These are phyloP conservation scores for Ectemnius lituratus DNA, from an alignment of 2,888 invertebrate genomes.

Conservation along the genomic window DNA sequence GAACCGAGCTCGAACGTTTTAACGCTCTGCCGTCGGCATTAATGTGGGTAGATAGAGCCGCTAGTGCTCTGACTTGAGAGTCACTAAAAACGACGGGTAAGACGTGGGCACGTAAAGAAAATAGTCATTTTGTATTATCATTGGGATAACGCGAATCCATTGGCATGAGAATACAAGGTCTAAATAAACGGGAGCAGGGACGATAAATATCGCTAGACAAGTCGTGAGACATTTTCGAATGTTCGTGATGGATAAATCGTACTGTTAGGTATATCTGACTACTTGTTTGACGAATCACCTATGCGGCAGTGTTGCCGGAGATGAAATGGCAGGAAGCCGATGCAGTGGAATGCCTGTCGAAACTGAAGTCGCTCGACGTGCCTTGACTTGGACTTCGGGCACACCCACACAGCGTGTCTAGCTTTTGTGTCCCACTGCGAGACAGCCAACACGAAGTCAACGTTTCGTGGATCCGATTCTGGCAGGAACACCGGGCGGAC, in stretches of 20 bases:
- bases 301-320: conserved; percentile 34
- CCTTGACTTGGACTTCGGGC: conserved; percentile 4
- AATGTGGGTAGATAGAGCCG: too few relatives aligned
- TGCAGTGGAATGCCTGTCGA: conserved; percentile 41
- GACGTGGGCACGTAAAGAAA: too few relatives aligned
- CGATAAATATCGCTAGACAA: conserved; percentile 8
- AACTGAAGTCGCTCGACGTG: conserved; percentile 20
- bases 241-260: conserved; percentile 32
- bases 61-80: not conserved
- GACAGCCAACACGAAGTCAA: too few relatives aligned
- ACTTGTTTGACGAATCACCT: conserved; percentile 42
- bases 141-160: too few relatives aligned
- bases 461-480: too few relatives aligned
- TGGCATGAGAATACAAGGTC: too few relatives aligned
- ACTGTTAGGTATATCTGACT: conserved; percentile 22
- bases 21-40: too few relatives aligned
- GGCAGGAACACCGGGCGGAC: too few relatives aligned
- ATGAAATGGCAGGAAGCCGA: conserved; percentile 44
- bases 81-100: too few relatives aligned
- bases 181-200: too few relatives aligned
- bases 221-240: conserved; percentile 13
- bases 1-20: conserved; percentile 4
- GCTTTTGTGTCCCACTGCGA: too few relatives aligned
- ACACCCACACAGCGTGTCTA: conserved; percentile 5
- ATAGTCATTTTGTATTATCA: too few relatives aligned